Base-by-base conservation (phyloP, 2,888 invertebrate genomes). In the Sinodicranocentrus sp. region DNA sequence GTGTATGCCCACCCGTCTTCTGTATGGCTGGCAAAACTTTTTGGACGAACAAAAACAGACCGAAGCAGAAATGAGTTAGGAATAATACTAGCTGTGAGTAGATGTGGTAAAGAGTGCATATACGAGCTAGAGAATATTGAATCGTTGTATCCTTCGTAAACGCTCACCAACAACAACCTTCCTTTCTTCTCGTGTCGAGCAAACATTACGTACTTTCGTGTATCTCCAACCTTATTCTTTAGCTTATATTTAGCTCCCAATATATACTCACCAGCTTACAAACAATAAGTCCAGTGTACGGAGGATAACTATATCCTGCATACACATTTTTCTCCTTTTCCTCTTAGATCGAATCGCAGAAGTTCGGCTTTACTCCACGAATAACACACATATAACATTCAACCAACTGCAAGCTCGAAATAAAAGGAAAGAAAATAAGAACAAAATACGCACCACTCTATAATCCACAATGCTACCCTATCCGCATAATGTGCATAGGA, bases 331-430 rank as follows among this genome's bases (percentile, higher is more conserved):
- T 15, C 21, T 39, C 54, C 52, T 65, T 65, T 39, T 65, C 57
- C 33, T 17, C 67, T 76, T 10, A 54, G 52, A 65, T 76, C 76
- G 67, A 76, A 65, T 76, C 76, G 76, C 76, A 67, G 65, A 65
- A 67, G 76, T 23, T 67, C 76, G 76, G 76, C 39, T n/a, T 25
- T 57, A 48, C 76, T 52, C 67, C 26, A 76, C 76, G 76, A 76
- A 67, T 76, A 67, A 67, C 26, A 67, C 67, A 54, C 76, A 76
- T 67, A 54, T 26, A 76, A 52, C 67, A 57, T 76, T 57, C 76
- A 67, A 76, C 76, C 76, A 76, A 76, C 75, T 63, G 33, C 54
- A 63, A 76, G 67, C 67, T 52, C 26, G 52, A 52, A 17, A 19
- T 19, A 19, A 17, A 8, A 19, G 8, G 52, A 52, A 52, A 8